Evolutionary conservation across 1,140 invertebrate genomes (phyloP).

Genomic region (Hermetia illucens): DNA sequence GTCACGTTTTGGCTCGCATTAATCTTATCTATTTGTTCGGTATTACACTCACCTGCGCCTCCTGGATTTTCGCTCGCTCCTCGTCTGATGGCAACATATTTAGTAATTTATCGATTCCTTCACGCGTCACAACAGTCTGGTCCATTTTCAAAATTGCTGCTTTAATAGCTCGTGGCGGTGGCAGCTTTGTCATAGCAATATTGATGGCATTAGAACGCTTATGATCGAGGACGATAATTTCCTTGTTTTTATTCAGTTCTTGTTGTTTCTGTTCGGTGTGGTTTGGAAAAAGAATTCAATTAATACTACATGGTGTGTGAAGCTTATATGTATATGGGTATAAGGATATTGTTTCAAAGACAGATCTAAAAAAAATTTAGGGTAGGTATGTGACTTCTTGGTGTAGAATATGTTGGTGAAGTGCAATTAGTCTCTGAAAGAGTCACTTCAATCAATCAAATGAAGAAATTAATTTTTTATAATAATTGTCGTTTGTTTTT

Average conservation of each 20-base stretch:
- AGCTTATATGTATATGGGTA: too few species aligned
- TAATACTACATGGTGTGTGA: conserved; percentile 9
- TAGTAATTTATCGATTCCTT: conserved; percentile 96
- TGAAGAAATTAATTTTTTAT: too few species aligned
- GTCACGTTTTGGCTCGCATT: background rate
- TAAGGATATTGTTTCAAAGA: too few species aligned
- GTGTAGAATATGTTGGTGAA: background rate
- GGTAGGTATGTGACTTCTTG: background rate
- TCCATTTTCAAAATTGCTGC: conserved; percentile 99
- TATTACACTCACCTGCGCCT: conserved; percentile 63
- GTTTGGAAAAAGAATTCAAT: conserved; percentile 16
- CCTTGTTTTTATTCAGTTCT: conserved; percentile 86
- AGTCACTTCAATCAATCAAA: too few species aligned
- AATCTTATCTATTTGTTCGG: conserved; percentile 1
- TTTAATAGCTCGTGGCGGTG: conserved; percentile 92
- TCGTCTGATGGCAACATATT: conserved; percentile 96
- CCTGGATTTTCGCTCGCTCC: conserved; percentile 90
- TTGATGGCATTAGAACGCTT: conserved; percentile 99
- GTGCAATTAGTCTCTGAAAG: too few species aligned
- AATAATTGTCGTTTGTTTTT: too few species aligned
- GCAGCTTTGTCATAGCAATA: conserved; percentile 98
- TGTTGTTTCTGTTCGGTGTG: conserved; percentile 70
- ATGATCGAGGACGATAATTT: conserved; percentile 90
- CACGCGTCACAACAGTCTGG: conserved; percentile 92
- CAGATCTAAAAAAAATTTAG: too few species aligned